Evolutionary conservation across 2,113 vertebrate genomes (phyloP), one percentile per base, ranked within the genome.

Genomic region (Thalassarche chlororhynchos): DNA sequence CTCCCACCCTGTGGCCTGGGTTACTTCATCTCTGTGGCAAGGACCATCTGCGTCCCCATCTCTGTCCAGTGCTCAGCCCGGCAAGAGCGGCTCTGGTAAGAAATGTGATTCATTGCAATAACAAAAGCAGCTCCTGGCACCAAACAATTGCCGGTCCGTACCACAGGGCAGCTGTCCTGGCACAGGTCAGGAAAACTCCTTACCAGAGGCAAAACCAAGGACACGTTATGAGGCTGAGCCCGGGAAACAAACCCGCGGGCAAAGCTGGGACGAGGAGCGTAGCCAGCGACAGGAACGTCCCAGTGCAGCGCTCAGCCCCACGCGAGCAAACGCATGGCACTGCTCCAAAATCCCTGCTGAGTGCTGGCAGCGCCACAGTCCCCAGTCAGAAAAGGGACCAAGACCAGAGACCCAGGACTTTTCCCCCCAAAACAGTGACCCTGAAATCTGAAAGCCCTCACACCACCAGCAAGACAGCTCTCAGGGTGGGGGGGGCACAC

Each of bases 301-400:
- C 71, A 31, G 29, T 0, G 6, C 60, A 61, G 18, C 0, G 1
- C 47, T 64, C 60, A 75, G n/a, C 47, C 69, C 23, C 60, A 46
- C 0, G 4, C 0, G 0, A 79, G 24, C 12, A 87, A 93, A 92
- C 2, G 9, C 32, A 31, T 17, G 31, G 26, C 46, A 8, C 28
- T 28, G n/a, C 14, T 69, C n/a, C 65, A n/a, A 79, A 87, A 87
- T 40, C 69, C 42, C 57, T 36, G 42, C 60, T 51, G 47, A 60
- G 34, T 0, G 0, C 80, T 26, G 38, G 42, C 57, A 40, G 52
- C 1, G 0, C 54, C 12, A 5, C 12, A 36, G 58, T 40, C 34
- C n/a, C 16, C 36, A 38, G 5, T 31, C 24, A 84, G 51, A 60
- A 82, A 84, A 60, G 2, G 5, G 9, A 55, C 26, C 14, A 31